Base-by-base conservation (phyloP, 2,797 vertebrate species). In the Sciurus carolinensis region DNA sequence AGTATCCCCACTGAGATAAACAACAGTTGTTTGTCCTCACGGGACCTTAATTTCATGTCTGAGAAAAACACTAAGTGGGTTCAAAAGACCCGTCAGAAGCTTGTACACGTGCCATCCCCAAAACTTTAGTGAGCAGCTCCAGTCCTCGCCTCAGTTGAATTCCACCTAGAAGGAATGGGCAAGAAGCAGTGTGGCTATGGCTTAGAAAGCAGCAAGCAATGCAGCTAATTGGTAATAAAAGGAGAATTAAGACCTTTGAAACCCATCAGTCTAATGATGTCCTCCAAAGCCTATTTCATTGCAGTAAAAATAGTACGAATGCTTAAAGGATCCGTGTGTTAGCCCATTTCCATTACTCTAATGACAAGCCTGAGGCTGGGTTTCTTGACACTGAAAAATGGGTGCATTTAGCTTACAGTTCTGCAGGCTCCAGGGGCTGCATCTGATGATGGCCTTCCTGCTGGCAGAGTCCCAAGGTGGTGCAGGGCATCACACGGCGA, bases 11-110 rank as follows among this genome's bases (percentile, higher is more conserved):
- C 36, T 1, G 81, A 92, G 57, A 33, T 62, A 33, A 87, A 92
- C 44, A 42, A 77, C 67, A 83, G n/a, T 39, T 36, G 13, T 14
- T 13, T 44, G 42, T 67, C 50, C 52, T 80, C 26, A 30, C 6
- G 57, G 36, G 59, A 92, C 20, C 42, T 89, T 62, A 28, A 88
- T 80, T 82, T 93, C 50, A 77, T 5, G n/a, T 24, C 82, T 36
- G 42, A 54, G 33, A 26, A 82, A 93, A 95, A 33, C 17, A 86
- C 62, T 18, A 24, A 39, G 54, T 28, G 33, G 0, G 42, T 30
- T 66, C n/a, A 79, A 59, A 44, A 82, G 2, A 59, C 12, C 54
- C 76, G 4, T 15, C 15, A 15, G 64, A 59, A 57, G 12, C 67
- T 50, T 67, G 47, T 9, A 33, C 0, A 39, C 18, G 73, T 1